Percentiles rank a stretch among this genome's conserved stretches.
phyloP scores from a whole-genome alignment of 2,888 invertebrate species.

The Portevinia maculata region DNA sequence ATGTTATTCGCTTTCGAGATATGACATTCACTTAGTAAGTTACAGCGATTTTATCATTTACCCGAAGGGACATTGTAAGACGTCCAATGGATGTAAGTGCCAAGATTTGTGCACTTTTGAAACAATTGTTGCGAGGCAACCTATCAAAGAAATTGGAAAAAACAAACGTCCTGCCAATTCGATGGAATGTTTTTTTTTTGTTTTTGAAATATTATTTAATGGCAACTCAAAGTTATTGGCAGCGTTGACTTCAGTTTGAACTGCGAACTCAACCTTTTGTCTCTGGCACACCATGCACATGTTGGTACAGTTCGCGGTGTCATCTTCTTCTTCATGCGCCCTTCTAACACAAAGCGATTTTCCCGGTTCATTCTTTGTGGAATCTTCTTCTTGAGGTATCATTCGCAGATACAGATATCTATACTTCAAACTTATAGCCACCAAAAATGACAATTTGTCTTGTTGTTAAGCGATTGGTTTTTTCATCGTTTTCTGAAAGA shows the following conservation, averaged over 20 bases:
- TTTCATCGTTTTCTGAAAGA: no score
- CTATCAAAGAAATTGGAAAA: slow-evolving; percentile 32
- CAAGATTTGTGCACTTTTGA: slow-evolving; percentile 8
- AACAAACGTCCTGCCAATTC: slow-evolving; percentile 34
- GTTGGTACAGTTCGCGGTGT: no score
- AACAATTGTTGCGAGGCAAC: slow-evolving; percentile 4
- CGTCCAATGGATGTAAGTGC: slow-evolving; percentile 49
- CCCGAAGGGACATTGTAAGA: slow-evolving; percentile 12
- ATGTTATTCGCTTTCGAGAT: slow-evolving; percentile 34
- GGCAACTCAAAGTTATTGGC: slow-evolving; percentile 7
- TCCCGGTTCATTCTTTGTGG: no score
- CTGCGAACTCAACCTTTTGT: background rate
- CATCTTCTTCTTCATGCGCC: no score
- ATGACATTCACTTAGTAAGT: slow-evolving; percentile 50
- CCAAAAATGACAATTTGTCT: no score
- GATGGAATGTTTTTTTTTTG: background rate
- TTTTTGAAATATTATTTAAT: slow-evolving; percentile 3
- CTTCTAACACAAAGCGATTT: no score
- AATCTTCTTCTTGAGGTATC: no score
- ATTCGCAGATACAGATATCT: no score
- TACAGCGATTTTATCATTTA: slow-evolving; percentile 33
- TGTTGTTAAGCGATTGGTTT: no score
- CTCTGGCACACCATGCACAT: no score
- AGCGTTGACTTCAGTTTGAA: background rate
- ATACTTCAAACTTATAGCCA: no score